Base-by-base conservation (phyloP, 92 coral and sea anemone genomes). In the Porites evermanni region DNA sequence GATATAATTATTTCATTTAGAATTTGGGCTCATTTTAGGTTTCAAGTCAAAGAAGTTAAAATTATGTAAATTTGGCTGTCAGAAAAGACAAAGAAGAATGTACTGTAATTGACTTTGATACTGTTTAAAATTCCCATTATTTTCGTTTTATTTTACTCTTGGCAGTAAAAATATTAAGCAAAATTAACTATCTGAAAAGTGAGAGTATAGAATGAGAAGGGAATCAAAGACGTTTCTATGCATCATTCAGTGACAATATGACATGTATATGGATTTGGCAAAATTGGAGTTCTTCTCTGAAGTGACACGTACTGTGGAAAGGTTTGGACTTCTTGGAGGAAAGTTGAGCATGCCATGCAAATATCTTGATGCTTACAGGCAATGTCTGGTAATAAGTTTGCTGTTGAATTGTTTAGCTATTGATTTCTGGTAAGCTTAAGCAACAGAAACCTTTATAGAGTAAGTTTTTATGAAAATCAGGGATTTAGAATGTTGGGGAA, bases 261-360 rank as follows among this genome's bases (percentile, higher is more conserved):
- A 29, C 32, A 29, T 29, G 32, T 64, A 0, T 20, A 79, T 79
- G 83, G 61, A 79, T 47, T 79, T 56, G 83, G 83, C 24, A 12
- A 68, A 65, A 1, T 20, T 79, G 61, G 73, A 79, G 72, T 79
- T 64, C 6, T 24, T 79, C 23, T 6, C 44, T n/a, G 83, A 79
- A 79, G 61, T 60, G 11, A 64, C 72, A 19, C 83, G 83, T 17
- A 65, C 73, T 19, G 83, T 79, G 21, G 72, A 79, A 66, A 79
- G 83, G 47, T 79, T 79, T 79, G 83, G 83, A 64, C 83, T 64
- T 64, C 83, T 79, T 50, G 83, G 82, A 38, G 83, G 83, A 79
- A 64, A 79, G 51, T 2, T 44, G 4, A 64, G 44, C 63, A 29
- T 50, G 67, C 60, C 44, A 17, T 12, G 24, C 73, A n/a, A 66